A percentile compares a stretch with the other conserved stretches of the same genome.
phyloP scores from a whole-genome alignment of 2,113 vertebrate species.

The Gymnarchus niloticus region DNA sequence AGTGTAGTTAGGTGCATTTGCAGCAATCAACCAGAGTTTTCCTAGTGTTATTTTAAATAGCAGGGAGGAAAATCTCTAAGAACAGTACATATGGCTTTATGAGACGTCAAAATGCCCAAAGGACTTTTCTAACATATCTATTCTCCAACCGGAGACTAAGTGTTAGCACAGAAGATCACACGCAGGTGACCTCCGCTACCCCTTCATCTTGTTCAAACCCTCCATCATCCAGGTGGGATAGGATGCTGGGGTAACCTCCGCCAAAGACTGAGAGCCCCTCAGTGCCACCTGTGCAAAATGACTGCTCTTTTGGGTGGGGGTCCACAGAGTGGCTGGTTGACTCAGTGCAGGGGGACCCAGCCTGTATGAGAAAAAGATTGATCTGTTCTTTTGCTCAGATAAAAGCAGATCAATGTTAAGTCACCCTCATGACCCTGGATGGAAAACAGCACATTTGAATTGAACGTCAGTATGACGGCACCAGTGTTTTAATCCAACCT shows the following conservation, averaged over 20 bases:
- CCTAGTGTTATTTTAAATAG: not conserved
- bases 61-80: not conserved
- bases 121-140: not conserved
- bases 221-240: conserved; percentile 85
- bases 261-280: conserved; percentile 71
- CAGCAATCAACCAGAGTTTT: not conserved
- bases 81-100: not conserved
- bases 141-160: not conserved
- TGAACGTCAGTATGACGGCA: not conserved
- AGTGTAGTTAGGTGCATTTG: not conserved
- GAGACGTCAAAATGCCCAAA: not conserved
- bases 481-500: not conserved
- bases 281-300: conserved; percentile 47
- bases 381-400: not conserved
- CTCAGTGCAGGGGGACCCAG: conserved; percentile 29
- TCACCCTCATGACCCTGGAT: not conserved
- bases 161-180: conserved; percentile 58
- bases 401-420: not conserved
- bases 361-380: conserved; percentile 29
- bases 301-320: conserved; percentile 35
- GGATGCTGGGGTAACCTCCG: conserved; percentile 64
- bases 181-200: conserved; percentile 88
- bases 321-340: conserved; percentile 43
- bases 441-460: not conserved
- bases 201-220: conserved; percentile 92